Percentiles rank a stretch among this genome's conserved stretches.
These are phyloP conservation scores for Myotis planiceps DNA, from an alignment of 2,797 vertebrate genomes.

Conservation along the genomic window DNA sequence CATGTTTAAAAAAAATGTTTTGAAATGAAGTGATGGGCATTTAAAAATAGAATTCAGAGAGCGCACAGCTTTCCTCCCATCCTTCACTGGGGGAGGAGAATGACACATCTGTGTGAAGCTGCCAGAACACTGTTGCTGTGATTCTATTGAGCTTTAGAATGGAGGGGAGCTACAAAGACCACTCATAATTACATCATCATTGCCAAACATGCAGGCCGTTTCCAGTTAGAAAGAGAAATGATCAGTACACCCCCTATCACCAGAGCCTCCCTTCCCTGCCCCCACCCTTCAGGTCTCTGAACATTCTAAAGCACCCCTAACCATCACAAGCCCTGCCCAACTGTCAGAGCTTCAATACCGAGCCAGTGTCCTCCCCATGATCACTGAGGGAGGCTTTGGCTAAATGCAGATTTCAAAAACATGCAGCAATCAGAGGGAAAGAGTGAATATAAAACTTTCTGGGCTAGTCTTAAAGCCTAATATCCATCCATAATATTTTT, in stretches of 20 bases:
- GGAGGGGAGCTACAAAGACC: slow-evolving; percentile 13
- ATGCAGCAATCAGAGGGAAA: not conserved
- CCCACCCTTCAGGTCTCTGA: not conserved
- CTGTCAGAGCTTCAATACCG: not conserved
- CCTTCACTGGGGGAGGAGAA: slow-evolving; percentile 47
- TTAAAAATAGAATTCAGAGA: slow-evolving; percentile 77
- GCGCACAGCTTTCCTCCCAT: not conserved
- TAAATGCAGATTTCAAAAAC: slow-evolving; percentile 21
- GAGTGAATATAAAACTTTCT: not conserved
- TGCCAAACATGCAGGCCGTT: not conserved
- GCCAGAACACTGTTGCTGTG: not conserved
- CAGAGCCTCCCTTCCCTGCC: not conserved
- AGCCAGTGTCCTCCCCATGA: not conserved
- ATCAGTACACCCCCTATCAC: not conserved
- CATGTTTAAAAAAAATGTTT: slow-evolving; percentile 82
- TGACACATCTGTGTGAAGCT: slow-evolving; percentile 48
- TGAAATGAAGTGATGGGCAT: slow-evolving; percentile 80
- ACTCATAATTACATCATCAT: not conserved
- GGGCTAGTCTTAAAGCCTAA: not conserved
- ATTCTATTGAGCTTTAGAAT: slow-evolving; percentile 34
- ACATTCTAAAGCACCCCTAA: not conserved
- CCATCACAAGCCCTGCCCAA: not conserved
- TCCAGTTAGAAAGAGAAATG: not conserved
- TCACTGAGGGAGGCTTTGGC: not conserved
- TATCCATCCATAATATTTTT: not conserved